Evolutionary conservation across 2,113 vertebrate genomes (phyloP).

Genomic region (Lycaon pictus): DNA sequence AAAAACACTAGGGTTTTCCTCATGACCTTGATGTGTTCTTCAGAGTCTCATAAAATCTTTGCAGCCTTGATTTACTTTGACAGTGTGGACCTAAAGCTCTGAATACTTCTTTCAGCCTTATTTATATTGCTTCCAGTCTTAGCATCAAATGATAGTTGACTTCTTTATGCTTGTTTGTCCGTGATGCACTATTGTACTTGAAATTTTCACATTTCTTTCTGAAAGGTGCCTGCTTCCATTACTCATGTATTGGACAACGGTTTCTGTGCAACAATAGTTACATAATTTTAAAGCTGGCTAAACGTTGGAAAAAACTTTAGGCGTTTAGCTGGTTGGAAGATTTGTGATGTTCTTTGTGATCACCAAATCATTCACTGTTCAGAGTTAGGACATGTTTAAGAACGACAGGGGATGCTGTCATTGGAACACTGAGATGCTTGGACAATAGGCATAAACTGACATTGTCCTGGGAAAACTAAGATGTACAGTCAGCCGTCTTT

Average conservation of each 20-base stretch:
- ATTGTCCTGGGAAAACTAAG: neutral
- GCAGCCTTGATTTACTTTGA: conserved; percentile 63
- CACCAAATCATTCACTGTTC: neutral
- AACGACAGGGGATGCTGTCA: neutral
- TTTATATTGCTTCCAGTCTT: conserved; percentile 56
- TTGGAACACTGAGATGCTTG: neutral
- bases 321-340: neutral
- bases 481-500: neutral
- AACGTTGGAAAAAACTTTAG: neutral
- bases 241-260: neutral
- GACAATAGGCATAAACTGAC: neutral
- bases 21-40: conserved; percentile 58
- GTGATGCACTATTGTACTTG: neutral
- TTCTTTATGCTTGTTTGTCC: neutral
- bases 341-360: neutral
- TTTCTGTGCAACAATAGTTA: neutral
- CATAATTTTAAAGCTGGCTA: neutral
- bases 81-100: conserved; percentile 24
- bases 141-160: neutral
- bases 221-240: neutral
- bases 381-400: neutral
- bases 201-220: conserved; percentile 23
- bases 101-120: conserved; percentile 44
- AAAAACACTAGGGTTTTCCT: conserved; percentile 65
- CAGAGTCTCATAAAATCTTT: conserved; percentile 69